Base-by-base conservation (phyloP, 2,113 vertebrate genomes). In the Atractosteus spatula region DNA sequence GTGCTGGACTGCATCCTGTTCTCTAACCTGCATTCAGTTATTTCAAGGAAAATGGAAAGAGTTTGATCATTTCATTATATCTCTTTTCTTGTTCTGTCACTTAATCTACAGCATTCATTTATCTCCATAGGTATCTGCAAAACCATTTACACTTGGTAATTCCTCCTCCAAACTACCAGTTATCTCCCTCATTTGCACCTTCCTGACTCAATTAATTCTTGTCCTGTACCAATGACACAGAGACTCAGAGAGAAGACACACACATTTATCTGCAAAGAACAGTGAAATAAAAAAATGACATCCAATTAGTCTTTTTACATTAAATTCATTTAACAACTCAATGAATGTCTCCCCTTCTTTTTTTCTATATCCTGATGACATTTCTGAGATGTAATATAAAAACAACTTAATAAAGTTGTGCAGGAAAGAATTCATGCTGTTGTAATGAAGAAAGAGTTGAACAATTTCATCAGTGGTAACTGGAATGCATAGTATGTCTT, bases 171-270 rank as follows among this genome's bases (percentile, higher is more conserved):
- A 82, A 77, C 84, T 82, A 82, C 85, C 80, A 75, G 81, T 87
- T 85, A 89, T 86, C 82, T 81, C 51, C 83, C 86, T 89, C 84
- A 88, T 89, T 89, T 88, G 83, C 80, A 89, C 82, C 76, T 78
- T 79, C 81, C 76, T 78, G 78, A 82, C 80, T 83, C 82, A 75
- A 87, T 88, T 84, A 84, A 85, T 87, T 86, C 82, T 79, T 81
- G 79, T 84, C 82, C 78, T 68, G 79, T 71, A 86, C 81, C 73
- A 74, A 29, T 77, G 79, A 81, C 75, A 80, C 42, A 42, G 72
- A 79, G 82, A 88, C 87, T 83, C 81, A 79, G 74, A 77, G 76
- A 74, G 64, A 66, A 84, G 82, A 82, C 84, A 81, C 83, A 81
- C 78, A 80, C 77, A 83, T 79, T 79, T 78, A 78, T 76, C 74